These are phyloP conservation scores for Allolobophora icterica DNA, from an alignment of 2,888 invertebrate genomes.

Conservation along the genomic window DNA sequence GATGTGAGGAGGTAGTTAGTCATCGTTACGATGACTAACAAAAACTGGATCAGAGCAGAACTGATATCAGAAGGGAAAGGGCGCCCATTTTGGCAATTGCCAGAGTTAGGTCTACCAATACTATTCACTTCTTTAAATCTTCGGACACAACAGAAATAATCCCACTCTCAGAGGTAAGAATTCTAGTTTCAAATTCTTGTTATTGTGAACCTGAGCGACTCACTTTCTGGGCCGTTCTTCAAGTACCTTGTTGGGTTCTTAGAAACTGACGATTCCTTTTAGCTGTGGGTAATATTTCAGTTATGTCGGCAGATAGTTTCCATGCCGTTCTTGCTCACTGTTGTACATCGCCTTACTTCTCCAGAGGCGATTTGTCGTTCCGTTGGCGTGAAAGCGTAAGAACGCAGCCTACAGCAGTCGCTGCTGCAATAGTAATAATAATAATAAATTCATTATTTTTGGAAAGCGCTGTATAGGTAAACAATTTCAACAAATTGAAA, in stretches of 20 bases:
- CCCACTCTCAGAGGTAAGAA: background rate
- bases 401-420: conserved; percentile 1
- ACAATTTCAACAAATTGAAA: background rate
- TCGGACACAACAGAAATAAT: background rate
- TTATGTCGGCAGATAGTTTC: background rate
- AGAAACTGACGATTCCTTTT: background rate
- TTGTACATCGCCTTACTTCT: background rate
- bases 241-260: background rate
- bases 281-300: background rate
- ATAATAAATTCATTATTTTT: conserved; percentile 23
- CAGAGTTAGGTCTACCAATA: no score
- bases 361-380: background rate
- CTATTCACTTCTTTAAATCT: background rate
- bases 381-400: background rate
- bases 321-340: background rate
- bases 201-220: background rate
- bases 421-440: background rate
- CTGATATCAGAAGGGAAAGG: no score
- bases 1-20: no score
- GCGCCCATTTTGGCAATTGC: no score
- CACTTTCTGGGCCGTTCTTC: background rate
- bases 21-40: no score
- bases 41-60: no score
- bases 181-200: background rate
- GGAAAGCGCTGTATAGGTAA: background rate